phyloP scores from a whole-genome alignment of 2,797 vertebrate species.

The Tadarida brasiliensis region DNA sequence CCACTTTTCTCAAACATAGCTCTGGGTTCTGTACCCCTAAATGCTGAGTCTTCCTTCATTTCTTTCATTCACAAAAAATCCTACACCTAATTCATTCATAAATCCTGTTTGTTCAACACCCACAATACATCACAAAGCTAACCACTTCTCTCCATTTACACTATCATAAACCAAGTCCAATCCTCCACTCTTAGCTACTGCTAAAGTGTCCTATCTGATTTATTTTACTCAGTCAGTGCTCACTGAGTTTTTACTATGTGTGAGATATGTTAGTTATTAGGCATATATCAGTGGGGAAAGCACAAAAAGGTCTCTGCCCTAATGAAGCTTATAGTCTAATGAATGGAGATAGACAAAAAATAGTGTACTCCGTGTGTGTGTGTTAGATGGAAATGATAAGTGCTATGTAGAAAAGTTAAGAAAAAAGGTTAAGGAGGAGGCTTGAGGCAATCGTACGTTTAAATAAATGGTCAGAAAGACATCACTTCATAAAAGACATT shows the following conservation, averaged over 20 bases:
- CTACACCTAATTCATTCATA: not conserved
- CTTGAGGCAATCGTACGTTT: not conserved
- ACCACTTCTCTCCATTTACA: not conserved
- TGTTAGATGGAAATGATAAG: not conserved
- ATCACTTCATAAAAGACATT: not conserved
- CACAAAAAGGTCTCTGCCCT: not conserved
- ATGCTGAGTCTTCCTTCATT: not conserved
- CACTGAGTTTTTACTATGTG: not conserved
- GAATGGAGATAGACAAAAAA: not conserved
- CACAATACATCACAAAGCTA: not conserved
- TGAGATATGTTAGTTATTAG: not conserved
- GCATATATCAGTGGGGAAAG: not conserved
- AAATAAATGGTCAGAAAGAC: conserved; percentile 3
- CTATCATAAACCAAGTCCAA: not conserved
- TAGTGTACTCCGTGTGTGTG: not conserved
- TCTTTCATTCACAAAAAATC: not conserved
- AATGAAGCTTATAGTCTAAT: not conserved
- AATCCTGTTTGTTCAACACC: not conserved
- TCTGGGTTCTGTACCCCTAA: not conserved
- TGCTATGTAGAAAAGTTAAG: not conserved
- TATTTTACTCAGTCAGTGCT: not conserved
- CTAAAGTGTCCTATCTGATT: not conserved
- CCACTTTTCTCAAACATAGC: not conserved
- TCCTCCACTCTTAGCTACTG: not conserved
- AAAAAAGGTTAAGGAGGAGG: not conserved